These are phyloP conservation scores for Tyria jacobaeae DNA, from an alignment of 2,888 invertebrate genomes.

Conservation along the genomic window DNA sequence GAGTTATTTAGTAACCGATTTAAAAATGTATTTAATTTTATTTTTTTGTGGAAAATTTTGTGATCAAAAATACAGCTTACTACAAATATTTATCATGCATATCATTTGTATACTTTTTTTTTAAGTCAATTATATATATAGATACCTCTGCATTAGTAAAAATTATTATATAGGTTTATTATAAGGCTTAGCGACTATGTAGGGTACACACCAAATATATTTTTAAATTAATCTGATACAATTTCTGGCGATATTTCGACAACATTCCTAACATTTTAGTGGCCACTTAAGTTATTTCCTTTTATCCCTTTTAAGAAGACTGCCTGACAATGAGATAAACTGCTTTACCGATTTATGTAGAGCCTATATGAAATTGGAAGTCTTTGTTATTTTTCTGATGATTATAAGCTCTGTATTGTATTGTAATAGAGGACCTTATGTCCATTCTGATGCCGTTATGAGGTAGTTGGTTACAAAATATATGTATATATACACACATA, in stretches of 20 bases:
- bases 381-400: slow-evolving; percentile 4
- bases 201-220: background rate
- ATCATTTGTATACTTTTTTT: too few species aligned
- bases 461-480: background rate
- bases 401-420: slow-evolving; percentile 11
- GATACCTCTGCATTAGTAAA: too few species aligned
- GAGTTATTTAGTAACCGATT: too few species aligned
- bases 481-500: too few species aligned
- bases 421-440: background rate
- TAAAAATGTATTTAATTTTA: too few species aligned
- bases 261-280: slow-evolving; percentile 14
- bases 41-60: too few species aligned
- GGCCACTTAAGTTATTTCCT: slow-evolving; percentile 44
- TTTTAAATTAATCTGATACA: background rate
- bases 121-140: too few species aligned
- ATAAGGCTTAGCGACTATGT: too few species aligned
- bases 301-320: slow-evolving; percentile 31
- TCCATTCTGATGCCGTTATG: background rate
- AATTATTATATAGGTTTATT: too few species aligned
- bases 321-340: slow-evolving; percentile 11
- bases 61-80: too few species aligned
- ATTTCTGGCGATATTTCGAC: background rate
- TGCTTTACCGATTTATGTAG: slow-evolving; percentile 11
- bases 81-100: too few species aligned
- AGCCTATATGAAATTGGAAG: slow-evolving; percentile 4